Evolutionary conservation across 2,113 vertebrate species (phyloP).

Genomic region (Carettochelys insculpta): DNA sequence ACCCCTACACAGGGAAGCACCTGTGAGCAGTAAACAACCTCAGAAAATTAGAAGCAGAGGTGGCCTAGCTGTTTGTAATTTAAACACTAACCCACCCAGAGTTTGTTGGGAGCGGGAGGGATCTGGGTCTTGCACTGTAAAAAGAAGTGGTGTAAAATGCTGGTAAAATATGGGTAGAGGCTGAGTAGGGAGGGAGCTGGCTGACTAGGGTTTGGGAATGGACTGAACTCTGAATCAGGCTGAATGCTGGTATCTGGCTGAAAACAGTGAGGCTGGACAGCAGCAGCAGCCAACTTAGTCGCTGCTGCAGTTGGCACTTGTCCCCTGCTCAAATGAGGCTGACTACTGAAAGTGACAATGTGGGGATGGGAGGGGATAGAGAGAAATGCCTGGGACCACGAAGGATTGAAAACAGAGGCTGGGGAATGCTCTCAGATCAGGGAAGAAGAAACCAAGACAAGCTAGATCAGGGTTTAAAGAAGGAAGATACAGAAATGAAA

Average conservation of each 20-base stretch:
- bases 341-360: background rate
- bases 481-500: background rate
- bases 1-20: background rate
- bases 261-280: background rate
- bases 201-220: too few species aligned
- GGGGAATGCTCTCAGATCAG: background rate
- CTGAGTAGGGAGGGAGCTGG: background rate
- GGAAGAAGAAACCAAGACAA: background rate
- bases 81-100: background rate
- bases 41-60: background rate
- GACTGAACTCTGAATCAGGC: background rate
- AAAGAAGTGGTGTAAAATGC: background rate
- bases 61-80: background rate
- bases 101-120: background rate
- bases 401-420: background rate
- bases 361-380: too few species aligned
- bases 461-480: background rate
- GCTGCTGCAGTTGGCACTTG: background rate
- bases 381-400: background rate
- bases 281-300: background rate
- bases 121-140: background rate
- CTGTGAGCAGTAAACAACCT: background rate
- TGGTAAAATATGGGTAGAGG: background rate
- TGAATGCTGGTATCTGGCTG: background rate
- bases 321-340: background rate